These are phyloP conservation scores for Alitta virens DNA, from an alignment of 2,888 invertebrate species.

Conservation along the genomic window DNA sequence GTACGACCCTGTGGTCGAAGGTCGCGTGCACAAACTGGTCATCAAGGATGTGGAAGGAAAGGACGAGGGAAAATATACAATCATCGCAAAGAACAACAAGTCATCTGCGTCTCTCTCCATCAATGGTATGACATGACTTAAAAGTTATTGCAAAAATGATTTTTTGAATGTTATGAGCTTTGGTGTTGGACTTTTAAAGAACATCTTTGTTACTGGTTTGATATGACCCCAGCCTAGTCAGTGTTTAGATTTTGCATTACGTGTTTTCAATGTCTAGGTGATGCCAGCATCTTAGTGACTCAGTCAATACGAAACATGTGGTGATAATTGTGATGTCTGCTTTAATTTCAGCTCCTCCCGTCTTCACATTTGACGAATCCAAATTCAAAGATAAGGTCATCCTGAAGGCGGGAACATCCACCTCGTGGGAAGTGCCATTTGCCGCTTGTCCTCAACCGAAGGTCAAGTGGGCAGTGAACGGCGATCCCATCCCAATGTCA, in stretches of 20 bases:
- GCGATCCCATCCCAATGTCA: slow-evolving; percentile 18
- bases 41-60: slow-evolving; percentile 46
- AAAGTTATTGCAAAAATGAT: no score
- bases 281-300: no score
- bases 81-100: slow-evolving; percentile 23
- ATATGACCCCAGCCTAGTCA: no score
- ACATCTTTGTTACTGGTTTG: no score
- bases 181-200: no score
- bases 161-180: no score
- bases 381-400: slow-evolving; percentile 25
- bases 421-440: slow-evolving; percentile 35
- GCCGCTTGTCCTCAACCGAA: slow-evolving; percentile 30
- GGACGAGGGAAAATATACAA: slow-evolving; percentile 49
- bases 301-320: no score
- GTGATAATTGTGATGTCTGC: no score
- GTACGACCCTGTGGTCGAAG: slow-evolving; percentile 45
- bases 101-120: slow-evolving; percentile 24
- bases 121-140: slow-evolving; percentile 23
- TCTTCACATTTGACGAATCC: slow-evolving; percentile 21
- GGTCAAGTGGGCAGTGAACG: slow-evolving; percentile 32
- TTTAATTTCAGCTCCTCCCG: slow-evolving; percentile 27
- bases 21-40: slow-evolving; percentile 43
- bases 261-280: no score
- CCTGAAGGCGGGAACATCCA: slow-evolving; percentile 50
- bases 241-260: no score